Conservation (phyloP, 2,797 vertebrate species). For the Tapera naevia region DNA sequence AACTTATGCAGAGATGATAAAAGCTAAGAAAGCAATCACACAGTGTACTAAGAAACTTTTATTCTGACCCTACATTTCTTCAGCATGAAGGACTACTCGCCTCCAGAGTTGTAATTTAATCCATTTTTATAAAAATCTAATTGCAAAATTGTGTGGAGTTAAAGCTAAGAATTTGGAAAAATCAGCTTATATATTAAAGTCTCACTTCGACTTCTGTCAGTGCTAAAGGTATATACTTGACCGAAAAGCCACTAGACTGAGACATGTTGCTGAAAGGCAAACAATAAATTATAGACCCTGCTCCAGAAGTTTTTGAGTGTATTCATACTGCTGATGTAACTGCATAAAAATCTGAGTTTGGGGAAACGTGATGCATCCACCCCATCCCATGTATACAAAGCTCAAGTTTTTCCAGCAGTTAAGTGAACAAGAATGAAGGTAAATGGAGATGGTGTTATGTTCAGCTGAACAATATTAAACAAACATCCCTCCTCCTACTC, state of each 20-base stretch:
- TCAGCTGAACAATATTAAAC: background rate
- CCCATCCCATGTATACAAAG: background rate
- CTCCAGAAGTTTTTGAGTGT: background rate
- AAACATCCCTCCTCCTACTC: no score
- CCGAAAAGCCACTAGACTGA: background rate
- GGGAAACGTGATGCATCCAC: fast-evolving
- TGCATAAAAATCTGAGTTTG: background rate
- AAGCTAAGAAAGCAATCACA: background rate
- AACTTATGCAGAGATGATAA: no score
- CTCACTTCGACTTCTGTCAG: background rate
- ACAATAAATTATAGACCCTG: background rate
- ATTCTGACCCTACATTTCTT: background rate
- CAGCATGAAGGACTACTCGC: background rate
- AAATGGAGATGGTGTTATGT: background rate
- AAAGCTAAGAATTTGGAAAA: background rate
- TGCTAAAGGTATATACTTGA: background rate
- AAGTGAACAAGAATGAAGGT: background rate
- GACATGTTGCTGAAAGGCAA: fast-evolving
- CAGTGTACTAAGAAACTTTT: background rate
- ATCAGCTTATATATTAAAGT: background rate
- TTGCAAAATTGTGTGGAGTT: background rate
- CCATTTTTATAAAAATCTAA: background rate
- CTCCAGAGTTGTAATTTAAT: background rate
- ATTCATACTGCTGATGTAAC: background rate
- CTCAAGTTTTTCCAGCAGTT: background rate